A percentile compares a stretch with the other conserved stretches of the same genome.
Conservation (phyloP, 2,888 invertebrate genomes). For the Stramonita haemastoma region DNA sequence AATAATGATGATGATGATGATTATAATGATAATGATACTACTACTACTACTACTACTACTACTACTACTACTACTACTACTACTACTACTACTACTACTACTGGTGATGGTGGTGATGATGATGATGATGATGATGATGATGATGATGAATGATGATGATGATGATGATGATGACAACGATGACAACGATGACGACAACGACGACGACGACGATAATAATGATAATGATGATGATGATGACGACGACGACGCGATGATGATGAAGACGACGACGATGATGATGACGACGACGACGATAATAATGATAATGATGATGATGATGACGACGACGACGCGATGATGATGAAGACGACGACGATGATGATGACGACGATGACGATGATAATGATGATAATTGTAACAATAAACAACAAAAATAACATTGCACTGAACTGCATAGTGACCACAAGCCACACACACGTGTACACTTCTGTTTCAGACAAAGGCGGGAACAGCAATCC, state of each 20-base stretch:
- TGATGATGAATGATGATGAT: no score
- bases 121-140: neutral
- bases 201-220: neutral
- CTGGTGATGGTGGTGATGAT: neutral
- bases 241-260: neutral
- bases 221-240: slow-evolving; percentile 6
- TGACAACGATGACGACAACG: slow-evolving; percentile 8
- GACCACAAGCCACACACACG: neutral
- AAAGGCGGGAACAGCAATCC: slow-evolving; percentile 88
- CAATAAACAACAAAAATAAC: no score
- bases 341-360: no score
- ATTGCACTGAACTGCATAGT: no score
- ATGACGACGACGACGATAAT: no score
- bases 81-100: slow-evolving; percentile 27
- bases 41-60: slow-evolving; percentile 27
- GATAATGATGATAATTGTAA: no score
- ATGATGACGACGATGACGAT: no score
- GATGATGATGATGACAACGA: slow-evolving; percentile 21
- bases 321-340: no score
- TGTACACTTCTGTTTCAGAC: slow-evolving; percentile 46
- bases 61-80: slow-evolving; percentile 27
- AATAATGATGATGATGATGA: no score
- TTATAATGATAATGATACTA: neutral
- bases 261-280: no score
- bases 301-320: no score